phyloP scores from a whole-genome alignment of 2,113 vertebrate genomes.

The Phylloscopus whistleri region DNA sequence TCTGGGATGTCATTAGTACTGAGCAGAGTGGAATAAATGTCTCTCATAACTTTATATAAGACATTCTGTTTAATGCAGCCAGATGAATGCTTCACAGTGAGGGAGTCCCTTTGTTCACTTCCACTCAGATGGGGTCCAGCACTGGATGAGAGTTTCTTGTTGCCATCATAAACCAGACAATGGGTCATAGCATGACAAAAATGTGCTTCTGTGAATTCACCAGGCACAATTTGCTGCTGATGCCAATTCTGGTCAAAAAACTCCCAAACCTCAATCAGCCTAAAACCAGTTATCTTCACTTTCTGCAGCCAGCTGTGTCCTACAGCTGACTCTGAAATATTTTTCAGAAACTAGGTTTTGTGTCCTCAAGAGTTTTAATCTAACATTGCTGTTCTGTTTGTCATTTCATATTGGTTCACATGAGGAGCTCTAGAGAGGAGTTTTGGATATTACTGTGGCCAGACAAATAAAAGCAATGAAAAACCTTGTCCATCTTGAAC shows the following conservation, averaged over 20 bases:
- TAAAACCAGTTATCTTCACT: background rate
- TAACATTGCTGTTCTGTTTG: background rate
- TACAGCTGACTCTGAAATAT: background rate
- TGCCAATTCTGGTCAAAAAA: background rate
- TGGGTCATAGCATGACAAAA: background rate
- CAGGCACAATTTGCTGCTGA: background rate
- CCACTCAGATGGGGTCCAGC: background rate
- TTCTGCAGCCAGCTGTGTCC: background rate
- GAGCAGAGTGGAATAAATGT: background rate
- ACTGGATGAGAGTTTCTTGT: background rate
- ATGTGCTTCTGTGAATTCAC: background rate
- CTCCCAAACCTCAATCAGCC: background rate
- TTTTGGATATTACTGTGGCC: background rate
- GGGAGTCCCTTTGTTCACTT: background rate
- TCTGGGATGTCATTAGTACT: background rate
- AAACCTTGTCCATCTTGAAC: background rate
- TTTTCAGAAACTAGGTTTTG: background rate
- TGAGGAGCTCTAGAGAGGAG: background rate
- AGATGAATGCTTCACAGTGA: background rate
- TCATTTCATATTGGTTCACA: background rate
- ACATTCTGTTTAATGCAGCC: background rate
- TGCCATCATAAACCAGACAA: constrained; percentile 22
- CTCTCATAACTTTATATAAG: background rate
- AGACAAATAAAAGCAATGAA: background rate
- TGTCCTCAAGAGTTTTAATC: background rate